Percentiles rank a stretch among this genome's conserved stretches.
Conservation (phyloP, 2,888 invertebrate species). For the Molorchus minor region DNA sequence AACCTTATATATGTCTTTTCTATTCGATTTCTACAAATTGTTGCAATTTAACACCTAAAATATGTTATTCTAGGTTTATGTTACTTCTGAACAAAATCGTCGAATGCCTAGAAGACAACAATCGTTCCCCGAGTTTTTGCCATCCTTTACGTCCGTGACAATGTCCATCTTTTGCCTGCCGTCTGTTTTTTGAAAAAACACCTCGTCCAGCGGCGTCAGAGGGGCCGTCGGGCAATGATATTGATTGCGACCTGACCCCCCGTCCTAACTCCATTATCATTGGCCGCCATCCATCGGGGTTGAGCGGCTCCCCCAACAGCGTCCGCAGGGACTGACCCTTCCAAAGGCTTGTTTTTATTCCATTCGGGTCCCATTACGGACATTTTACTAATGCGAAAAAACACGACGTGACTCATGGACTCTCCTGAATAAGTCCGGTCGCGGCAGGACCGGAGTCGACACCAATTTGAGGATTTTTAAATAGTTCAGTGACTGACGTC, state of each 20-base stretch:
- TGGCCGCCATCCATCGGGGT: conserved; percentile 44
- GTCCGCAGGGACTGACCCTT: conserved; percentile 52
- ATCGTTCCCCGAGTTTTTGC: too few relatives aligned
- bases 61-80: too few relatives aligned
- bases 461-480: too few relatives aligned
- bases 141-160: background rate
- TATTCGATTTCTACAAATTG: too few relatives aligned
- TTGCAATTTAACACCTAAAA: too few relatives aligned
- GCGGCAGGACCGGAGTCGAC: background rate
- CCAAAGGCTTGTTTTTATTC: conserved; percentile 35
- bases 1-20: too few relatives aligned
- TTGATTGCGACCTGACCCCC: conserved; percentile 46
- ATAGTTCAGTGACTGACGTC: too few relatives aligned
- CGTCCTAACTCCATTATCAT: conserved; percentile 41
- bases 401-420: conserved; percentile 19
- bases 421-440: conserved; percentile 9
- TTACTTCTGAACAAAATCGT: too few relatives aligned
- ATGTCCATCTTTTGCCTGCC: background rate
- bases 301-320: conserved; percentile 43
- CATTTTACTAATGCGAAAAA: conserved; percentile 34
- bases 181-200: background rate
- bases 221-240: conserved; percentile 24
- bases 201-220: background rate
- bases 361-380: conserved; percentile 33
- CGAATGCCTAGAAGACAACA: too few relatives aligned